A percentile compares a stretch with the other conserved stretches of the same genome.
phyloP scores from a whole-genome alignment of 2,113 vertebrate genomes.

The Centropristis striata region DNA sequence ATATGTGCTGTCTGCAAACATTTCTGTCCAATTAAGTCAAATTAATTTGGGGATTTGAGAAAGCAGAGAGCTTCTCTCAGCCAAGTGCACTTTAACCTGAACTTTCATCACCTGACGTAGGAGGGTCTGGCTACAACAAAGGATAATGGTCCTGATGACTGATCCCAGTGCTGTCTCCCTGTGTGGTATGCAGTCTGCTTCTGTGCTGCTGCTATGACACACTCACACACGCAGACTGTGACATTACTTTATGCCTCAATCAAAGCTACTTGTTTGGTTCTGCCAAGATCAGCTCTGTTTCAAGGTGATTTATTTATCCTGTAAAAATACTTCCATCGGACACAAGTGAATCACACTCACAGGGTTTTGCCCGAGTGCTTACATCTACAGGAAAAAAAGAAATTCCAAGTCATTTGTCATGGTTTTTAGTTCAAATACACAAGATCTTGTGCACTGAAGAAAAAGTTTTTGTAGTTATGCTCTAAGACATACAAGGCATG shows the following conservation, averaged over 20 bases:
- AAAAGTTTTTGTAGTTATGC: not conserved
- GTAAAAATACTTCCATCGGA: conserved; percentile 55
- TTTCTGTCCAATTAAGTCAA: conserved; percentile 73
- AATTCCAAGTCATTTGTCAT: conserved; percentile 12
- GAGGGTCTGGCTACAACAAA: conserved; percentile 85
- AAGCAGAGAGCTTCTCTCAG: conserved; percentile 70
- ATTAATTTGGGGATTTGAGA: conserved; percentile 81
- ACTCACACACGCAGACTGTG: conserved; percentile 39
- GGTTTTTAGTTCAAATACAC: not conserved
- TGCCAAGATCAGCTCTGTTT: conserved; percentile 65
- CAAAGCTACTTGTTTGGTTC: conserved; percentile 72
- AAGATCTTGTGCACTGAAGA: not conserved
- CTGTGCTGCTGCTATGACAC: conserved; percentile 39
- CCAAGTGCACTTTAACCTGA: conserved; percentile 87
- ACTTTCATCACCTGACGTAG: conserved; percentile 89
- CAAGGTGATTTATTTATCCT: conserved; percentile 66
- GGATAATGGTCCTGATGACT: conserved; percentile 88
- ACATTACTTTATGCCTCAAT: conserved; percentile 74
- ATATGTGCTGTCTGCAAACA: conserved; percentile 67
- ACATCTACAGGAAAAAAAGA: conserved; percentile 22
- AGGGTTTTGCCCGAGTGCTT: conserved; percentile 18
- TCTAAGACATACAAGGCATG: not conserved
- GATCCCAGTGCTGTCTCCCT: conserved; percentile 78
- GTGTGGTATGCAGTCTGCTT: conserved; percentile 81
- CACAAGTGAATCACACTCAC: conserved; percentile 44